Evolutionary conservation across 2,888 invertebrate species (phyloP).

Genomic region (Steinernema carpocapsae): DNA sequence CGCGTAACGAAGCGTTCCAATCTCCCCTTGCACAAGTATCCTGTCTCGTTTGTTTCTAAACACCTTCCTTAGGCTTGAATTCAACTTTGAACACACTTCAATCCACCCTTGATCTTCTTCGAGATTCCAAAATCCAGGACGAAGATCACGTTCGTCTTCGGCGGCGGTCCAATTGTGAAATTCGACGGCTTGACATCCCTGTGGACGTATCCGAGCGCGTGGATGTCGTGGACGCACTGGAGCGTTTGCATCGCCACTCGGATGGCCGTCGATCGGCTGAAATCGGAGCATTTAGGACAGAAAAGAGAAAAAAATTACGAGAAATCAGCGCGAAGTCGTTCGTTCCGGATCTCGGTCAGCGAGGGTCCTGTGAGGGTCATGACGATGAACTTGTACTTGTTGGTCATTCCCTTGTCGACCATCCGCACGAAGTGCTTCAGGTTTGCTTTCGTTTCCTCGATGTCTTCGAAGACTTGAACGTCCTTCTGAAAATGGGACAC

Average conservation of each 20-base stretch:
- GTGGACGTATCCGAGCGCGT: constrained; percentile 20
- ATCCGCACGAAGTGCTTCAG: constrained; percentile 26
- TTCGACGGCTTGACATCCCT: constrained; percentile 24
- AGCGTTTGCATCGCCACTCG: constrained; percentile 27
- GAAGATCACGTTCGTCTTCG: background rate
- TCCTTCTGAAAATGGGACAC: background rate
- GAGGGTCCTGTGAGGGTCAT: constrained; percentile 21
- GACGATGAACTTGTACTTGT: constrained; percentile 26
- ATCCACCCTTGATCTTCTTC: background rate
- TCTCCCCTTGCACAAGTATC: no score
- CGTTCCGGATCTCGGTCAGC: background rate
- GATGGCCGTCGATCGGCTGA: background rate
- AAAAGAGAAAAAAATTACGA: background rate
- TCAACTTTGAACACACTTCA: no score
- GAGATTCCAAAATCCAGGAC: constrained; percentile 26
- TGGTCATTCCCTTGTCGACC: constrained; percentile 30
- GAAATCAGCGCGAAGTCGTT: constrained; percentile 2
- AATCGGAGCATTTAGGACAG: background rate
- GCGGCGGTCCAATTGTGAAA: background rate
- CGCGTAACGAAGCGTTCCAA: constrained; percentile 22
- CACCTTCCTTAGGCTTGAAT: no score
- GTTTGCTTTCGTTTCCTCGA: background rate
- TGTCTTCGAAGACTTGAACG: background rate
- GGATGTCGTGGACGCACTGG: background rate
- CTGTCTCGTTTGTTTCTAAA: background rate